Percentiles rank a stretch among this genome's conserved stretches.
Evolutionary conservation across 2,797 vertebrate genomes (phyloP).

Genomic region (Oryzias sinensis): DNA sequence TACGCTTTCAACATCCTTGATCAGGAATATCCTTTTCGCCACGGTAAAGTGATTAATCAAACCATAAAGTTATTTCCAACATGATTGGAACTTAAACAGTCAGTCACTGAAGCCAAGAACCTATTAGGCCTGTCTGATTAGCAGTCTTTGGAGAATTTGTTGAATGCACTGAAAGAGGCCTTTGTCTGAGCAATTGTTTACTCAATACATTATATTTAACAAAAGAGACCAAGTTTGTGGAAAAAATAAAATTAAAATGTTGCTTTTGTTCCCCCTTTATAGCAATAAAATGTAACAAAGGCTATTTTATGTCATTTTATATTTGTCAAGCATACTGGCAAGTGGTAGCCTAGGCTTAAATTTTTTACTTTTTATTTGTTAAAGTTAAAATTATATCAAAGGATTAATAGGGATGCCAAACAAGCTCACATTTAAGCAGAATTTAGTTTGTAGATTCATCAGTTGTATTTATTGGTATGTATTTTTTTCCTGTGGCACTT

Average conservation of each 20-base stretch:
- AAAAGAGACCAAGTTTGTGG: no score
- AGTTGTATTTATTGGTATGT: no score
- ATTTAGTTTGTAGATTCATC: no score
- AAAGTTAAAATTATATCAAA: constrained; percentile 26
- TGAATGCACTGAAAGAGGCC: constrained; percentile 42
- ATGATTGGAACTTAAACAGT: constrained; percentile 54
- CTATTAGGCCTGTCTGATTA: constrained; percentile 65
- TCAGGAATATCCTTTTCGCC: constrained; percentile 45
- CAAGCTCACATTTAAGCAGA: no score
- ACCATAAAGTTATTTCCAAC: constrained; percentile 49
- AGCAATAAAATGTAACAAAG: no score
- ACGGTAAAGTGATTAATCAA: constrained; percentile 56
- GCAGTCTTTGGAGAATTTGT: constrained; percentile 56
- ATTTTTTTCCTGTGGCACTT: neutral
- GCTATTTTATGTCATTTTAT: constrained; percentile 1
- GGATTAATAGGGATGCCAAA: constrained; percentile 26
- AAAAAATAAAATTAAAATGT: no score
- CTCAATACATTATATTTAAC: constrained; percentile 35
- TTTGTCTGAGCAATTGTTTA: constrained; percentile 54
- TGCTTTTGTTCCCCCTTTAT: no score
- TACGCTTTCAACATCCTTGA: constrained; percentile 46
- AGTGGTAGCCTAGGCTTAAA: constrained; percentile 24
- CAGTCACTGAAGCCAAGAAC: constrained; percentile 52
- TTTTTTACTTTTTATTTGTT: constrained; percentile 36
- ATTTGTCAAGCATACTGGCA: constrained; percentile 37